These are phyloP conservation scores for Anarhynchus alexandrinus DNA, from an alignment of 2,113 vertebrate genomes.

Conservation along the genomic window DNA sequence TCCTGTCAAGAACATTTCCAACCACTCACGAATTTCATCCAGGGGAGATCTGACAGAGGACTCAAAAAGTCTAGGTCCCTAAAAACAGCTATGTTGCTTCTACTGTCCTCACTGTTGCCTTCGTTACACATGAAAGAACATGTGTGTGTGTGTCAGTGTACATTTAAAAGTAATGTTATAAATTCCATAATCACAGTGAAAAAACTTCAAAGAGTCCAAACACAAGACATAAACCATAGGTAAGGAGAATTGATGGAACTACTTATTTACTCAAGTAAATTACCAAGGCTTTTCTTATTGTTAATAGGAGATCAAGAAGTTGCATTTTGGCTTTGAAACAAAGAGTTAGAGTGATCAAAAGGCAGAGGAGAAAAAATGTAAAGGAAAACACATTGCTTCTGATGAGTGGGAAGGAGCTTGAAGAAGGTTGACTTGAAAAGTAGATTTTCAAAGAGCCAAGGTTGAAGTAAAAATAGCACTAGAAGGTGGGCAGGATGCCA, in stretches of 20 bases:
- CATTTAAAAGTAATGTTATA: neutral
- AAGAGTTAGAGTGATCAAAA: neutral
- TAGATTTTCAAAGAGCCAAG: neutral
- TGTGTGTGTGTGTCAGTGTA: neutral
- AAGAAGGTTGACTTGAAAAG: neutral
- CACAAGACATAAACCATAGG: neutral
- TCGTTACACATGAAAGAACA: neutral
- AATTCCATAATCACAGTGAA: neutral
- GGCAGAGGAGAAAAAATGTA: neutral
- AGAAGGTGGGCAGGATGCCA: neutral
- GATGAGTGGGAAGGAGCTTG: neutral
- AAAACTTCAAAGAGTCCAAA: neutral
- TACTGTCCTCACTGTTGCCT: neutral
- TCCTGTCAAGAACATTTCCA: neutral
- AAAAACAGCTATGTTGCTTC: neutral
- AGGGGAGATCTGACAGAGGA: neutral
- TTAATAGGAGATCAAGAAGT: neutral
- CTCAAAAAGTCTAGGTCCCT: neutral
- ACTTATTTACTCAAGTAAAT: neutral
- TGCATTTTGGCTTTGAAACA: conserved; percentile 5
- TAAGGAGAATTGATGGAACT: neutral
- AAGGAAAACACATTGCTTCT: neutral
- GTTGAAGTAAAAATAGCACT: neutral
- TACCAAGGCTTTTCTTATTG: neutral
- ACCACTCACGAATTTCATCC: neutral